Percentiles rank a stretch among this genome's conserved stretches.
phyloP scores from a whole-genome alignment of 2,113 vertebrate species.

The Aythya baeri region DNA sequence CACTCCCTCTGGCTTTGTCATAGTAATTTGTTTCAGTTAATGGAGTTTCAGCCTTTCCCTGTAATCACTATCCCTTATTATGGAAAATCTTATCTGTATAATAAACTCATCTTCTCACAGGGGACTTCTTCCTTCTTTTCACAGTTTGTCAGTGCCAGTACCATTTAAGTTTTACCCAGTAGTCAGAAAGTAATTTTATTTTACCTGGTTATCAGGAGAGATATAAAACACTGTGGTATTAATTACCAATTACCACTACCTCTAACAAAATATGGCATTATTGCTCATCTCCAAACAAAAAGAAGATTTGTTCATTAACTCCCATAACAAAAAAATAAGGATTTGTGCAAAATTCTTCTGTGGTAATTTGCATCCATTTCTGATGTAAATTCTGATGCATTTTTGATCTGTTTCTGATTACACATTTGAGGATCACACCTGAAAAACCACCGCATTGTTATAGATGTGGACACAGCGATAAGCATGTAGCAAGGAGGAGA shows the following conservation, averaged over 20 bases:
- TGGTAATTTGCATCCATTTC: neutral
- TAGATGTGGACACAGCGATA: neutral
- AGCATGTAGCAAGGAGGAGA: neutral
- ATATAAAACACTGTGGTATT: neutral
- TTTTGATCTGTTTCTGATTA: neutral
- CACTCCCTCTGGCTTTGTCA: conserved; percentile 62
- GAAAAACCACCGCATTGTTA: neutral
- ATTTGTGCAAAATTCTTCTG: neutral
- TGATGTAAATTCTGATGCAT: neutral
- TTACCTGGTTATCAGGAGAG: neutral
- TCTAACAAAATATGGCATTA: neutral
- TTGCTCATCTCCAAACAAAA: neutral
- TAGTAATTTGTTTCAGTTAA: conserved; percentile 68
- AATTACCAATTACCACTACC: neutral
- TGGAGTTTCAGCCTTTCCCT: conserved; percentile 56
- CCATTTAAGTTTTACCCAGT: conserved; percentile 1
- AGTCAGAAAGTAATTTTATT: conserved; percentile 46
- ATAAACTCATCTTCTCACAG: conserved; percentile 63
- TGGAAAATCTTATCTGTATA: conserved; percentile 69
- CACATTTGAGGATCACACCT: neutral
- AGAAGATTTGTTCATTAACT: neutral
- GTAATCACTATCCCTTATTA: conserved; percentile 62
- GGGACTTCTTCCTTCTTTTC: conserved; percentile 39
- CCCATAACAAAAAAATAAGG: fast-evolving
- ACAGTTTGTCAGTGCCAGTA: conserved; percentile 56